These are phyloP conservation scores for Cephalotes varians DNA, from an alignment of 2,888 invertebrate genomes.

Conservation along the genomic window DNA sequence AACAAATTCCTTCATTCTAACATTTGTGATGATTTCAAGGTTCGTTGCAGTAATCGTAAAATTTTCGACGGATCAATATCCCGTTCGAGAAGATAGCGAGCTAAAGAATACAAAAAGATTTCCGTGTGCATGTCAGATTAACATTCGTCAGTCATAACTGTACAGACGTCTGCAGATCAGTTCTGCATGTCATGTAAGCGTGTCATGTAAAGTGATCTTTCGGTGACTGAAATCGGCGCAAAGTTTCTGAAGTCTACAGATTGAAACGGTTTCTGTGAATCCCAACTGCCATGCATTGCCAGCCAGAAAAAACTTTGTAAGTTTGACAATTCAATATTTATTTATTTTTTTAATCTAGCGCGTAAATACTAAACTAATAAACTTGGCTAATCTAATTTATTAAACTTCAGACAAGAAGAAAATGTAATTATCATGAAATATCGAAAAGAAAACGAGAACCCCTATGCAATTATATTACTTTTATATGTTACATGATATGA, in stretches of 20 bases:
- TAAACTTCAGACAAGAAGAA: not conserved
- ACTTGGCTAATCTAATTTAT: not conserved
- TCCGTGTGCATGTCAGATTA: slow-evolving; percentile 73
- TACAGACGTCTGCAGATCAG: slow-evolving; percentile 40
- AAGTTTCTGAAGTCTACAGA: slow-evolving; percentile 19
- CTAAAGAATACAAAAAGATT: slow-evolving; percentile 30
- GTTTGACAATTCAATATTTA: not conserved
- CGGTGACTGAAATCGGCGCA: not conserved
- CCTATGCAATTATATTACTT: not conserved
- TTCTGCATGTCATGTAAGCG: not conserved
- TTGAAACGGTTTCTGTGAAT: not conserved
- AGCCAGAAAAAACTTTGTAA: slow-evolving; percentile 10
- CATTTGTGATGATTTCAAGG: not conserved
- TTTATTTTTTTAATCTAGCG: not conserved
- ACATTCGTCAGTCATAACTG: slow-evolving; percentile 68
- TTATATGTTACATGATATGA: not conserved
- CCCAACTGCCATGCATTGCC: slow-evolving; percentile 13
- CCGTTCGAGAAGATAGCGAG: not conserved
- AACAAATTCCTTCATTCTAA: not conserved
- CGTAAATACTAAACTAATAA: not conserved
- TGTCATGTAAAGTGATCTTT: not conserved
- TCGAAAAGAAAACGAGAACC: not conserved
- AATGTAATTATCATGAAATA: not conserved
- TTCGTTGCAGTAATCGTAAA: not conserved
- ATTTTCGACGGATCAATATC: not conserved